These are phyloP conservation scores for Automeris io DNA, from an alignment of 2,888 invertebrate species.

Conservation along the genomic window DNA sequence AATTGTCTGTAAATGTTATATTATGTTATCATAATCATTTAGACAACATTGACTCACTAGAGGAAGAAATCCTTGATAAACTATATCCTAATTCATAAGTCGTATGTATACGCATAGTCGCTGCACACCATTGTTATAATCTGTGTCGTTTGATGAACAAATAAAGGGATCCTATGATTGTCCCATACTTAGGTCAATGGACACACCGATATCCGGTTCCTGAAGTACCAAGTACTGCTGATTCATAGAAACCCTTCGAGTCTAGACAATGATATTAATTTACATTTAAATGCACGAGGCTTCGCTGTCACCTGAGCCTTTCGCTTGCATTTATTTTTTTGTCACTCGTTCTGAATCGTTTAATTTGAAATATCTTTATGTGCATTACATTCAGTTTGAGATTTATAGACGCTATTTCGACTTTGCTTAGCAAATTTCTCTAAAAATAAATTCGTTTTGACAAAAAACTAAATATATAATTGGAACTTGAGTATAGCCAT, in stretches of 20 bases:
- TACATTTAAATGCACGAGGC: constrained; percentile 1
- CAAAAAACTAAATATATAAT: too few species aligned
- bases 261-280: constrained; percentile 7
- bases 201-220: constrained; percentile 2
- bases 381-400: too few species aligned
- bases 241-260: constrained; percentile 5
- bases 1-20: too few species aligned
- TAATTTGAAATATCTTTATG: too few species aligned
- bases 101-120: background rate
- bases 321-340: background rate
- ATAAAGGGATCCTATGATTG: constrained; percentile 1
- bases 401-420: too few species aligned
- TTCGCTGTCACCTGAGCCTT: background rate
- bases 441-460: too few species aligned
- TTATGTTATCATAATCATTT: too few species aligned
- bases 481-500: too few species aligned
- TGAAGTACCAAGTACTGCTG: constrained; percentile 4
- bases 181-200: constrained; percentile 4
- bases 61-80: constrained; percentile 1
- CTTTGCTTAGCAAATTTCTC: too few species aligned
- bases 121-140: constrained; percentile 1
- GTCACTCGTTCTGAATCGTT: too few species aligned
- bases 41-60: background rate
- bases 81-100: constrained; percentile 2
- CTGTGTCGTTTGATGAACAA: constrained; percentile 3